Percentiles rank a stretch among this genome's conserved stretches.
phyloP scores from a whole-genome alignment of 2,113 vertebrate species.

The Misgurnus mizolepis region DNA sequence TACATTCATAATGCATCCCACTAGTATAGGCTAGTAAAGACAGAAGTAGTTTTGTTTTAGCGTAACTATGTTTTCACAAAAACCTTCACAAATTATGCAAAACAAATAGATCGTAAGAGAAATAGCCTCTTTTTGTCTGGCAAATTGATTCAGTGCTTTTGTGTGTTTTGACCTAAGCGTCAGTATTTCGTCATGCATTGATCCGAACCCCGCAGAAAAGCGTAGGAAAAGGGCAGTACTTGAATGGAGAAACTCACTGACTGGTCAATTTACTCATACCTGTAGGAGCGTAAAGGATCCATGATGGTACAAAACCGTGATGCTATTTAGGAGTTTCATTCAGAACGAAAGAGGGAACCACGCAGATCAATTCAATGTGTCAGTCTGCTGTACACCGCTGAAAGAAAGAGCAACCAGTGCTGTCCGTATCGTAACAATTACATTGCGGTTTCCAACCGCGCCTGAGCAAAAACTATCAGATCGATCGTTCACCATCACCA shows the following conservation, averaged over 20 bases:
- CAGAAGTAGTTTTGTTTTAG: no score
- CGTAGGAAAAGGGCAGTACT: neutral
- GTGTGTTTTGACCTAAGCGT: slow-evolving; percentile 4
- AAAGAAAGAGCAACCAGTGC: neutral
- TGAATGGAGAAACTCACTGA: neutral
- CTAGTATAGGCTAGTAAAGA: no score
- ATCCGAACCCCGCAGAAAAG: neutral
- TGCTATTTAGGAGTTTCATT: neutral
- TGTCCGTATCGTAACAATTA: no score
- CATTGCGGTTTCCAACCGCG: no score
- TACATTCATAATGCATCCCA: no score
- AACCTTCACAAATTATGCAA: no score
- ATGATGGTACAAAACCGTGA: neutral
- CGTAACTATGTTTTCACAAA: no score
- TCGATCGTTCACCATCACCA: neutral
- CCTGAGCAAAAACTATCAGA: neutral
- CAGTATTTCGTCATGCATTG: neutral
- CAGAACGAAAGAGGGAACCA: neutral
- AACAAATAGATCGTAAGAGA: no score
- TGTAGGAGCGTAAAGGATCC: neutral
- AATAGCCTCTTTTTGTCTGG: neutral
- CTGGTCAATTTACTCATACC: neutral
- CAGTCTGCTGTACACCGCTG: neutral
- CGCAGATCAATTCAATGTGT: neutral
- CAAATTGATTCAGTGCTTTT: slow-evolving; percentile 8